Evolutionary conservation across 2,888 invertebrate species (phyloP).

Genomic region (Drosophila subsilvestris): DNA sequence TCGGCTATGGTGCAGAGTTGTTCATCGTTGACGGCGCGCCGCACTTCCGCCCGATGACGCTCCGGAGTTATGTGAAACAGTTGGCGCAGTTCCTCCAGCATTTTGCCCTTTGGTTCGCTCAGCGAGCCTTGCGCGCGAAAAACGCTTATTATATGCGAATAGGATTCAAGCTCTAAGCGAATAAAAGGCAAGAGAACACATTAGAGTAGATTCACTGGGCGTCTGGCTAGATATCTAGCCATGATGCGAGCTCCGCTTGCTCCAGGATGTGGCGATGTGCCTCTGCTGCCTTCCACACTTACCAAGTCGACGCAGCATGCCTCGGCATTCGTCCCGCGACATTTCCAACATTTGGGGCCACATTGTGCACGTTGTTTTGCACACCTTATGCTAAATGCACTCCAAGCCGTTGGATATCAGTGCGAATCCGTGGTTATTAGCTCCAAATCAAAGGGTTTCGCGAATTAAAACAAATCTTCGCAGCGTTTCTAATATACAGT

Average conservation of each 20-base stretch:
- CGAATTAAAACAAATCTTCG: conserved; percentile 76
- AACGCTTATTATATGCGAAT: conserved; percentile 94
- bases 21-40: conserved; percentile 96
- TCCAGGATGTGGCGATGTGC: conserved; percentile 13
- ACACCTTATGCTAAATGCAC: conserved; percentile 56
- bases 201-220: not conserved
- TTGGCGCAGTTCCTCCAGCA: conserved; percentile 92
- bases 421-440: conserved; percentile 71
- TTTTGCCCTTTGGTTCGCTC: conserved; percentile 91
- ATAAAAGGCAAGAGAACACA: not conserved
- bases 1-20: conserved; percentile 94
- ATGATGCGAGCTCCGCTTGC: not conserved
- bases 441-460: conserved; percentile 49
- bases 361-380: conserved; percentile 73
- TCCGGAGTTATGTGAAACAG: conserved; percentile 94
- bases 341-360: conserved; percentile 86
- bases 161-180: conserved; percentile 93
- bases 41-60: conserved; percentile 95
- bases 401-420: conserved; percentile 65
- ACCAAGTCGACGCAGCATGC: conserved; percentile 94
- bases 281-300: conserved; percentile 57
- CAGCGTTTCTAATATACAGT: conserved; percentile 56
- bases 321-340: conserved; percentile 94
- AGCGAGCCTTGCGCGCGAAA: conserved; percentile 96
- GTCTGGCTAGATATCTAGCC: conserved; percentile 7